Evolutionary conservation across 2,797 vertebrate species (phyloP).

Genomic region (Phoxinus dragarum): DNA sequence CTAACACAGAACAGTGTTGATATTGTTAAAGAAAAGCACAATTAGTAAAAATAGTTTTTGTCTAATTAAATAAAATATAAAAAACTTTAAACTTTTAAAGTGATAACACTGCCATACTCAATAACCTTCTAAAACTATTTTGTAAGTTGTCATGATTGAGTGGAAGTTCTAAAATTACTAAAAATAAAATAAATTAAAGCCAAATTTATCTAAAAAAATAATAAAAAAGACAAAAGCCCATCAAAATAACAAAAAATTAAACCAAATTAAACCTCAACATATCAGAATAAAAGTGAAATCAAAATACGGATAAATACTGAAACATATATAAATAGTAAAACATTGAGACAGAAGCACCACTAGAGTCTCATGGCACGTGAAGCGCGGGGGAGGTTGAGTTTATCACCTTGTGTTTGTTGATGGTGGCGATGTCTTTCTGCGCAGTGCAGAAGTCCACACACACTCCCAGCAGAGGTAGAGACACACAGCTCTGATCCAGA

Average conservation of each 20-base stretch:
- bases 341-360: not conserved
- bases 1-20: slow-evolving; percentile 68
- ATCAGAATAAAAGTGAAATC: not conserved
- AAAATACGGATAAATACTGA: not conserved
- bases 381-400: not conserved
- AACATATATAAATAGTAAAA: not conserved
- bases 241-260: not conserved
- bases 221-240: not conserved
- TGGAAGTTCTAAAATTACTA: too few relatives aligned
- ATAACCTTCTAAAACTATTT: too few relatives aligned
- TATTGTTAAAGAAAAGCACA: not conserved
- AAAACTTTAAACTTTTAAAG: too few relatives aligned
- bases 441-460: slow-evolving; percentile 88
- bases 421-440: slow-evolving; percentile 85
- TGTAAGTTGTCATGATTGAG: too few relatives aligned
- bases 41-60: not conserved
- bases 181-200: too few relatives aligned
- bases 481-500: slow-evolving; percentile 86
- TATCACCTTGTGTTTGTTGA: slow-evolving; percentile 88
- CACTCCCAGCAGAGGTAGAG: slow-evolving; percentile 85
- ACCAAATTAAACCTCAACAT: not conserved
- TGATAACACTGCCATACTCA: too few relatives aligned
- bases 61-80: too few relatives aligned
- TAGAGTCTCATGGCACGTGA: not conserved
- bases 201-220: too few relatives aligned